Base-by-base conservation (phyloP, 2,888 invertebrate species). In the Lordiphosa andalusiaca region DNA sequence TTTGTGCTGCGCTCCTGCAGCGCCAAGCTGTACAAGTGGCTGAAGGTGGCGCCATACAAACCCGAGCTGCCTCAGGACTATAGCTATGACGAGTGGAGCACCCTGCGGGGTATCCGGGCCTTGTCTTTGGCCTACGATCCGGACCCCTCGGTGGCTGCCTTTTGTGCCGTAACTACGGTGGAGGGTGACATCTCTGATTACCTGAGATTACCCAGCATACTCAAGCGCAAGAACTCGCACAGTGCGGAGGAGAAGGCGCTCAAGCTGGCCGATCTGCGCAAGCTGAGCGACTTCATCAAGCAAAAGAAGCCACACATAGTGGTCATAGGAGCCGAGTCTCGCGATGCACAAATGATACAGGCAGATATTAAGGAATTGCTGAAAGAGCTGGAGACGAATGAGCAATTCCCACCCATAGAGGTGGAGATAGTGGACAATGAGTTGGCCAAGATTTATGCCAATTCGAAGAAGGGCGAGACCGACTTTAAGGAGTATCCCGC, bases 361-460 rank as follows among this genome's bases (percentile, higher is more conserved):
- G 92, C 93, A 1, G 98, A 95, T 89, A 90, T 97, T 23, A 92
- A 92, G 51, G 94, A 93, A 66, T 92, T 95, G 56, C 91, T 97
- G 7, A 91, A 92, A 33, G 94, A 94, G 81, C 90, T 97, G 50
- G 91, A 93, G 0, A 94, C 95, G 38, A 95, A 96, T 54, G 96
- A 96, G 53, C 95, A 97, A 88, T 96, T 96, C 86, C 96, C 97
- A 0, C 90, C 92, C 2, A 94, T 99, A 64, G 93, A 93, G 41
- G 96, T 98, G 0, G 98, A 98, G 90, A 94, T 98, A 51, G 92
- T 97, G 7, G 98, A 99, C 87, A 98, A 98, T 83, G 98, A 98
- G 85, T 91, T 98, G 53, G 95, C 98, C 53, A 95, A 96, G 89
- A 93, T 98, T 30, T 99, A 96, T 89, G 94, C 97, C 60, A 97